Conservation (phyloP, 2,113 vertebrate species). For the Labrus mixtus region DNA sequence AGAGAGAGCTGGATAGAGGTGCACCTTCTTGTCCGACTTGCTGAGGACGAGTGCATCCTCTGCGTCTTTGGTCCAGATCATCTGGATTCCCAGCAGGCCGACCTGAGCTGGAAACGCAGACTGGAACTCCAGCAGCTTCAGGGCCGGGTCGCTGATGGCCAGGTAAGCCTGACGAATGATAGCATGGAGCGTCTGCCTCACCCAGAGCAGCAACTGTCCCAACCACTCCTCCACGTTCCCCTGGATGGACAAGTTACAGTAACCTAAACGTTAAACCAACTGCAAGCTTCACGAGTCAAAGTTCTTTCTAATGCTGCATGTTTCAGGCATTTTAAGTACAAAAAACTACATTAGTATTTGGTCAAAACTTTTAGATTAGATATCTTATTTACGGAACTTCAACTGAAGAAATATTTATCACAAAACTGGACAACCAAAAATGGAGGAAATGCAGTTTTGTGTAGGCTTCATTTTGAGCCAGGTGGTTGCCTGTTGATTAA, state of each 20-base stretch:
- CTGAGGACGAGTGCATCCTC: constrained; percentile 91
- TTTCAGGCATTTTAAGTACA: too few relatives aligned
- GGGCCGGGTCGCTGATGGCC: constrained; percentile 75
- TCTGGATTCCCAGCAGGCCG: constrained; percentile 94
- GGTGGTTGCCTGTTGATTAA: too few relatives aligned
- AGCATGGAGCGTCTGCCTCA: constrained; percentile 86
- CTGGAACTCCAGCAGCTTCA: constrained; percentile 87
- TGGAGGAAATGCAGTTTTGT: too few relatives aligned
- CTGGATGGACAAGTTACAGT: constrained; percentile 53
- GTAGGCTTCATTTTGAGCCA: too few relatives aligned
- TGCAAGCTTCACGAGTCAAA: too few relatives aligned
- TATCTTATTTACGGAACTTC: too few relatives aligned
- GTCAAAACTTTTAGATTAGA: too few relatives aligned
- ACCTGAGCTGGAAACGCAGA: constrained; percentile 87
- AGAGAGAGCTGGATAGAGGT: too few relatives aligned
- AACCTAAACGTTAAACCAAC: not conserved
- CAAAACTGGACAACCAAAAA: too few relatives aligned
- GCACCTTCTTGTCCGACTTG: constrained; percentile 87
- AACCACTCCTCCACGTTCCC: constrained; percentile 88
- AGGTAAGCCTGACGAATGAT: constrained; percentile 72
- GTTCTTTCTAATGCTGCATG: too few relatives aligned
- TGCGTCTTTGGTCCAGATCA: constrained; percentile 97
- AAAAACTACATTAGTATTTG: too few relatives aligned
- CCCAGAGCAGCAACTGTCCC: constrained; percentile 82
- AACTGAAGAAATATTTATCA: too few relatives aligned